phyloP scores from a whole-genome alignment of 2,113 vertebrate genomes.

The Trematomus loennbergii region DNA sequence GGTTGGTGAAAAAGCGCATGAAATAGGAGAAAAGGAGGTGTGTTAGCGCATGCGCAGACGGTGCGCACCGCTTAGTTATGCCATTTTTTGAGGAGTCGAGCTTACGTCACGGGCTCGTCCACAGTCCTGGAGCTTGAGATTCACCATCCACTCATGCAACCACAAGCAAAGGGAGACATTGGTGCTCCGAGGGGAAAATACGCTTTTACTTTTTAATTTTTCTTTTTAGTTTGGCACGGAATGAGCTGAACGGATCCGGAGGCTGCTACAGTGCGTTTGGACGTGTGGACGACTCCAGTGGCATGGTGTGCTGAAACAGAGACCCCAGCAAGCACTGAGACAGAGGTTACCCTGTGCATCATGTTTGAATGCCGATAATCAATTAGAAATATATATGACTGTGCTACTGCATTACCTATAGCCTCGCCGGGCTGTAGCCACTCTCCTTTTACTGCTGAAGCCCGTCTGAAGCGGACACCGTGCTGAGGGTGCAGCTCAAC shows the following conservation, averaged over 20 bases:
- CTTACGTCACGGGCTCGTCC: conserved; percentile 80
- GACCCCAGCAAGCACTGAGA: conserved; percentile 50
- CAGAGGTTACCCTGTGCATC: conserved; percentile 65
- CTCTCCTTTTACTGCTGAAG: conserved; percentile 36
- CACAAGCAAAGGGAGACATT: conserved; percentile 70
- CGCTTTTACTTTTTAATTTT: conserved; percentile 54
- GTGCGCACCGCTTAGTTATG: conserved; percentile 47
- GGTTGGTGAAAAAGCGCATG: conserved; percentile 39
- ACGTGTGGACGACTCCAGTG: conserved; percentile 35
- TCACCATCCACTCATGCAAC: conserved; percentile 76
- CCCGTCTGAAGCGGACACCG: conserved; percentile 51
- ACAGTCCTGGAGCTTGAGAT: conserved; percentile 62
- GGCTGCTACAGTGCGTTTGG: conserved; percentile 31
- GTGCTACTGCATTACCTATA: conserved; percentile 69
- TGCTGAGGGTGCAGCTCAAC: conserved; percentile 68
- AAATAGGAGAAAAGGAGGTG: conserved; percentile 65
- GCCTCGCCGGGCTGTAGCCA: conserved; percentile 71
- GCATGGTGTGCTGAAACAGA: conserved; percentile 67
- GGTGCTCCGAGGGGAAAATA: conserved; percentile 48
- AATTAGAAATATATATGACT: conserved; percentile 73
- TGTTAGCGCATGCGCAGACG: conserved; percentile 70
- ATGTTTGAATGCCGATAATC: conserved; percentile 76
- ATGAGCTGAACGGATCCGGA: conserved; percentile 38
- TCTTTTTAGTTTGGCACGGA: conserved; percentile 52
- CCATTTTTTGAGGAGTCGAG: conserved; percentile 48